A percentile compares a stretch with the other conserved stretches of the same genome.
Evolutionary conservation across 2,113 vertebrate genomes (phyloP).

Genomic region (Etheostoma spectabile): DNA sequence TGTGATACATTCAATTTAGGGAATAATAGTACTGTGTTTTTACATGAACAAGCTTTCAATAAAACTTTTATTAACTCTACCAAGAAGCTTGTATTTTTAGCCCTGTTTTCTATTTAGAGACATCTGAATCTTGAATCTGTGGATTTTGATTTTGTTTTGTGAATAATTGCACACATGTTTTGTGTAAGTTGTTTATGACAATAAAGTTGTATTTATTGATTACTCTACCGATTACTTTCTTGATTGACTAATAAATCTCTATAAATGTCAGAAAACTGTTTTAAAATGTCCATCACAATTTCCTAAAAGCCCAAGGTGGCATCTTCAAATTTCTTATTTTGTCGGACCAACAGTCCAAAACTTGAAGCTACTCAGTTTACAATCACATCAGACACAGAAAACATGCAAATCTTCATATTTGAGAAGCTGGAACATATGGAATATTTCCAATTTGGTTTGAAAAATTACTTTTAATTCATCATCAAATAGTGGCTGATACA

Average conservation of each 20-base stretch:
- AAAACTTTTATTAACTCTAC: constrained; percentile 3
- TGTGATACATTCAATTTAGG: neutral
- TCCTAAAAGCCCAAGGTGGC: neutral
- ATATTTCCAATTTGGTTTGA: neutral
- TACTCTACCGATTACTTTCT: neutral
- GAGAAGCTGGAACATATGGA: neutral
- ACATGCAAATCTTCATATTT: neutral
- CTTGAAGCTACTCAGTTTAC: neutral
- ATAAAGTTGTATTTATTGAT: neutral
- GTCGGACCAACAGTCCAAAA: neutral
- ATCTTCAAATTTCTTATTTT: neutral
- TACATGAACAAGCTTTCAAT: neutral
- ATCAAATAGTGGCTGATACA: neutral
- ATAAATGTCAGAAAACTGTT: neutral
- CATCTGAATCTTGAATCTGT: neutral
- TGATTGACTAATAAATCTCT: neutral
- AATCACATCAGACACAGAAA: neutral
- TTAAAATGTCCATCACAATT: neutral
- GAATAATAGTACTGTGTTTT: neutral
- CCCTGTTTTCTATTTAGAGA: neutral
- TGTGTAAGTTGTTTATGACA: neutral
- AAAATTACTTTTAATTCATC: neutral
- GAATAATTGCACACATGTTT: neutral
- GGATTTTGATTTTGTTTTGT: neutral
- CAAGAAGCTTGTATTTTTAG: neutral